Base-by-base conservation (phyloP, 1,140 invertebrate species). In the Tetramorium parvispinum region DNA sequence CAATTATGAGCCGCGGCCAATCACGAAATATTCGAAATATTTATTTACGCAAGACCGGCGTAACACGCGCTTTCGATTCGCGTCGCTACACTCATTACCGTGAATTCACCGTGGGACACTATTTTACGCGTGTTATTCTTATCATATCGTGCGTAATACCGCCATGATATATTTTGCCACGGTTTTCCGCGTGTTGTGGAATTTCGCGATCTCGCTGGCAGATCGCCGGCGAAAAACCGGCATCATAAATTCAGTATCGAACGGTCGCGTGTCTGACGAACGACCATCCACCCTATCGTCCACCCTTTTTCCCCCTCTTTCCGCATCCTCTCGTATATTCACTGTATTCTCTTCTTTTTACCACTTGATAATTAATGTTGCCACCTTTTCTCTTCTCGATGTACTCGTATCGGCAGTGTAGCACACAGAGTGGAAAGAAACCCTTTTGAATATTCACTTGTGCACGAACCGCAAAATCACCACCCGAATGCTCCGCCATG, bases 371-470 rank as follows among this genome's bases (percentile, higher is more conserved):
- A 83, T 83, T 83, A 73, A 75, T 83, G 40, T 83, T 61, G 53
- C 68, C 32, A 81, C 63, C 40, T 49, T 65, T 32, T 40, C 53
- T 65, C 46, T 57, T 66, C 75, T 66, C 71, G 61, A 37, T 51
- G 68, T 77, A 53, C 49, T 76, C 46, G 37, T 55, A 32, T 55
- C 85, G 66, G 46, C 71, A 51, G 55, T 51, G 51, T 57, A 55
- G 53, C 79, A 46, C 46, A 51, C 66, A 88, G 81, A 87, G n/a
- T 68, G 66, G 87, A 88, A 73, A 71, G 82, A 85, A 86, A 59
- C 73, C 32, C 53, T 37, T 32, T 43, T 82, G 24, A 75, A 83
- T 21, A 83, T 73, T 81, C 73, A 88, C 81, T 63, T 78, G 61
- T 83, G 79, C 68, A 83, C 53, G 87, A 87, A 66, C 85, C 51